Evolutionary conservation across 2,888 invertebrate species (phyloP).

Genomic region (Amphipyra berbera): DNA sequence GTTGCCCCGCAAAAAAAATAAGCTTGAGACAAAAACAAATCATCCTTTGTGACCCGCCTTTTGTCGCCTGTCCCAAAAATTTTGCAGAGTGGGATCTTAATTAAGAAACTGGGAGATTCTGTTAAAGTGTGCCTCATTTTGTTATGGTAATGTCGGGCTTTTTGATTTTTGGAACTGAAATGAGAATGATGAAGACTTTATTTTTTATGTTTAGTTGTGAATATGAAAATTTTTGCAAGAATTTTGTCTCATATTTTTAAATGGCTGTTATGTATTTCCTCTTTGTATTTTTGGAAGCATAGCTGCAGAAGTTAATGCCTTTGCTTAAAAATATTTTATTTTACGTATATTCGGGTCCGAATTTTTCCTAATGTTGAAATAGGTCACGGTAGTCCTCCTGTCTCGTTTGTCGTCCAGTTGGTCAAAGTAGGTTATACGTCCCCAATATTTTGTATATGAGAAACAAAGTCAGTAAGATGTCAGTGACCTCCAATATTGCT

Average conservation of each 20-base stretch:
- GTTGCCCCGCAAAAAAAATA: conserved; percentile 53
- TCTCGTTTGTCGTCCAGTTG: conserved; percentile 41
- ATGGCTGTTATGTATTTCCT: too few relatives aligned
- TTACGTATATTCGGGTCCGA: conserved; percentile 8
- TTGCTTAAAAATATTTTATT: neutral
- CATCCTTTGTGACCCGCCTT: conserved; percentile 65
- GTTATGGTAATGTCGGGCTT: conserved; percentile 47
- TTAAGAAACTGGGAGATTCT: conserved; percentile 62
- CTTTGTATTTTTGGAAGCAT: too few relatives aligned
- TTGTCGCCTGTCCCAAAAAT: conserved; percentile 65
- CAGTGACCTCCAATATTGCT: conserved; percentile 44
- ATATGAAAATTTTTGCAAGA: too few relatives aligned
- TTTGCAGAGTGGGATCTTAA: conserved; percentile 65
- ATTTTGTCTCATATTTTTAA: too few relatives aligned
- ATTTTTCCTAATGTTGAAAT: conserved; percentile 29
- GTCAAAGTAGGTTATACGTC: conserved; percentile 50
- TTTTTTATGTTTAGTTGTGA: conserved; percentile 15
- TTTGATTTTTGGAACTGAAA: conserved; percentile 44
- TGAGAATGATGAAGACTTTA: conserved; percentile 21
- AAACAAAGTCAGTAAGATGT: conserved; percentile 24
- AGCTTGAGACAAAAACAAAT: conserved; percentile 68
- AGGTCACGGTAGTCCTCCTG: conserved; percentile 46
- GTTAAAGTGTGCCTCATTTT: conserved; percentile 54
- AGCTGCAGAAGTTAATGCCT: too few relatives aligned
- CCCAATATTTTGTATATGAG: conserved; percentile 39